These are phyloP conservation scores for Holothuria glaberrima DNA, from an alignment of 35 echinoderm and acorn worm genomes.

Conservation along the genomic window DNA sequence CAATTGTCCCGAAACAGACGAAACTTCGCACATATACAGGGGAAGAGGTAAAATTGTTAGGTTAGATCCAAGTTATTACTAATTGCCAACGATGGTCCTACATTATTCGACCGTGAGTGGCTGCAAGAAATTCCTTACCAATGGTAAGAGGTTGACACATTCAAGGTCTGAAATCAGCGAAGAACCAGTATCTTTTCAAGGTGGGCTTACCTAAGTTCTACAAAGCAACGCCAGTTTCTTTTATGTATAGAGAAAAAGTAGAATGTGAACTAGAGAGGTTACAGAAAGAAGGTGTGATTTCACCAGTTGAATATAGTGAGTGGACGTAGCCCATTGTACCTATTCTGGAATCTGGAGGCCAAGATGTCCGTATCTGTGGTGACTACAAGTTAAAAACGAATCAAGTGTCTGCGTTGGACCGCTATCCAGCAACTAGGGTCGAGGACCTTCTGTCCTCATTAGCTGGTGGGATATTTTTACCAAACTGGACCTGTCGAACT, in stretches of 20 bases:
- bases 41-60: constrained; percentile 1
- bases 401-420: constrained; percentile 18
- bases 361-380: constrained; percentile 37
- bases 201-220: constrained; percentile 15
- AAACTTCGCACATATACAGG: constrained; percentile 53
- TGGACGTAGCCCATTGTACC: constrained; percentile 66
- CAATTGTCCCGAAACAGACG: neutral
- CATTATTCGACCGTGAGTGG: constrained; percentile 69
- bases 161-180: neutral
- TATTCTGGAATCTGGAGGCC: constrained; percentile 37
- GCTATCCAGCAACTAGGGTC: constrained; percentile 35
- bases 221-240: constrained; percentile 31
- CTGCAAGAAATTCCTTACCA: constrained; percentile 42
- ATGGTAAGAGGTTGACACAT: constrained; percentile 41
- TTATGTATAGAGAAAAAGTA: constrained; percentile 22
- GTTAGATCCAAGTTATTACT: constrained; percentile 44
- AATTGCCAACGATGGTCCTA: constrained; percentile 16
- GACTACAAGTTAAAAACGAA: constrained; percentile 62
- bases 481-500: constrained; percentile 47
- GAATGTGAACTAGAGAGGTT: constrained; percentile 46
- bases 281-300: constrained; percentile 21
- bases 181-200: too few relatives aligned
- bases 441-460: constrained; percentile 55
- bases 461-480: constrained; percentile 49
- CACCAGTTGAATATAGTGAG: constrained; percentile 24